Evolutionary conservation across 2,888 invertebrate genomes (phyloP), one percentile per base, ranked within the genome.

Genomic region (Galerucella calmariensis): DNA sequence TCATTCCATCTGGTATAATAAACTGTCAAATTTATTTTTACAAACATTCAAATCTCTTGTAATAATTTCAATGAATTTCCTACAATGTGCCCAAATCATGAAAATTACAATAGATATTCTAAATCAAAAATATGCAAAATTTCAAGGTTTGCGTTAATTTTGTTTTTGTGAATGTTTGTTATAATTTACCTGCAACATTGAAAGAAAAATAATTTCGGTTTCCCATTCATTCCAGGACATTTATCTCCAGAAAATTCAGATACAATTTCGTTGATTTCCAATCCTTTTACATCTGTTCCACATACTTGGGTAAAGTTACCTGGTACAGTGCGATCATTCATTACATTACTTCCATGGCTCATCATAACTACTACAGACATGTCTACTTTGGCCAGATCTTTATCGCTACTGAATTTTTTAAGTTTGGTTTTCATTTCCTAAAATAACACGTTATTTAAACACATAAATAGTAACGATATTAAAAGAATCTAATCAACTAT

Each of bases 121-220:
- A 27, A 27, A 27, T 27, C 27, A 27, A 27, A 27, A 27, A 27
- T 27, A 4, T 4, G 27, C 27, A 27, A 27, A 27, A 27, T 27
- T 27, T 27, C 4, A 27, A 27, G 4, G 27, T 27, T 27, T 27
- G 2, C 20, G 27, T 35, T 35, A 35, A 35, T 35, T 35, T 35
- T 35, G 4, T 6, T 41, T 27, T 41, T 9, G 35, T 35, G 6
- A 35, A 35, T 27, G 27, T 6, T 6, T 35, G 35, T 35, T 35
- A 35, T 35, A 35, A 4, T 83, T 84, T 82, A 89, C 91, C 93
- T 90, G 86, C 94, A 94, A 79, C 91, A 91, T 83, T 94, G 94
- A 83, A 94, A 93, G 74, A 94, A 89, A 83, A 94, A 92, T 72
- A 94, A 91, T 87, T 94, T 94, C 27, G 94, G 94, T 82, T 92